A percentile compares a stretch with the other conserved stretches of the same genome.
Conservation (phyloP, 2,888 invertebrate genomes). For the Himalopsyche tibetana region DNA sequence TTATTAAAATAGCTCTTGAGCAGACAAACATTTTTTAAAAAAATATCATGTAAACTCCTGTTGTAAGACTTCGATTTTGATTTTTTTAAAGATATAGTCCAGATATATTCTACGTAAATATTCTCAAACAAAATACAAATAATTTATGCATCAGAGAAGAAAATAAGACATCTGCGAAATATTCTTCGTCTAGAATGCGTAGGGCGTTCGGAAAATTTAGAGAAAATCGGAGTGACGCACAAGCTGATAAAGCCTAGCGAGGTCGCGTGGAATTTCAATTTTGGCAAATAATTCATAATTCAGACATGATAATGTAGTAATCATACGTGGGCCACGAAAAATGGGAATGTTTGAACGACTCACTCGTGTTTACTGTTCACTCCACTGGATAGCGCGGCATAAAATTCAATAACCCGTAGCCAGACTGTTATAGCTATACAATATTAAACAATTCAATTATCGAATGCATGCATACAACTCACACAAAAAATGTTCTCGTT, state of each 20-base stretch:
- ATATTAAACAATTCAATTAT: no score
- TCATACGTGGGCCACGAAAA: slow-evolving; percentile 7
- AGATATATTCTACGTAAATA: no score
- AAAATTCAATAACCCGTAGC: neutral
- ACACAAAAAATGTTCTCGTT: no score
- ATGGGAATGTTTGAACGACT: slow-evolving; percentile 5
- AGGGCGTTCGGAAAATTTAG: neutral
- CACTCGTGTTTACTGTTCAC: neutral
- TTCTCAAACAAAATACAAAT: no score
- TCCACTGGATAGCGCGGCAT: neutral
- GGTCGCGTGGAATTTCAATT: neutral
- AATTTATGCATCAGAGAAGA: neutral
- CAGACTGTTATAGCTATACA: neutral
- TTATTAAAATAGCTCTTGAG: no score
- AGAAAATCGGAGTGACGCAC: neutral
- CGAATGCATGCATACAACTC: no score
- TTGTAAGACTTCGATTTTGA: no score
- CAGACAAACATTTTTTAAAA: no score
- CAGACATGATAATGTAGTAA: neutral
- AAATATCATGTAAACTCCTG: no score
- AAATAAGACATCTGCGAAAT: neutral
- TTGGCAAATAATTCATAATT: slow-evolving; percentile 13
- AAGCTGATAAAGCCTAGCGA: neutral
- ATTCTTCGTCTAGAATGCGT: neutral
- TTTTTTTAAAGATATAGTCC: no score